Percentiles rank a stretch among this genome's conserved stretches.
phyloP scores from a whole-genome alignment of 1,140 invertebrate species.

The Drosophila pallidifrons region DNA sequence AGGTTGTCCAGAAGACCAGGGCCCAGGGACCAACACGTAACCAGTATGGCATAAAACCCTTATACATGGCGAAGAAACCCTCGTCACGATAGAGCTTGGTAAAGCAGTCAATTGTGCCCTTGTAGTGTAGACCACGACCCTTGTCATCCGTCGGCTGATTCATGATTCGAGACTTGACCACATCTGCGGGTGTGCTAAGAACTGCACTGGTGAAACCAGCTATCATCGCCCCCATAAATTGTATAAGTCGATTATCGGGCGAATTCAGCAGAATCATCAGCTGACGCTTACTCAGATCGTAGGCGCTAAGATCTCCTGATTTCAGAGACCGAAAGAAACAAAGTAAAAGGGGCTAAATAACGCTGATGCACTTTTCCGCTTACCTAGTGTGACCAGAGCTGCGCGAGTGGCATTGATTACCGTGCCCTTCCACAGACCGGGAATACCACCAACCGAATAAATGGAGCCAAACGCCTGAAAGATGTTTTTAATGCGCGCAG shows the following conservation, averaged over 20 bases:
- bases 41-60: conserved; percentile 52
- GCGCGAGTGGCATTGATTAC: conserved; percentile 39
- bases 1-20: conserved; percentile 44
- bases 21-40: conserved; percentile 47
- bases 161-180: conserved; percentile 53
- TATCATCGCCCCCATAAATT: conserved; percentile 45
- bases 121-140: conserved; percentile 44
- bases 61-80: conserved; percentile 47
- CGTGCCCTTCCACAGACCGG: conserved; percentile 42
- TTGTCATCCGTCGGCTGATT: conserved; percentile 40
- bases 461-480: conserved; percentile 30
- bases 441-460: conserved; percentile 33
- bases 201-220: conserved; percentile 38
- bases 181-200: conserved; percentile 51
- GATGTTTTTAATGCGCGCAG: conserved; percentile 22
- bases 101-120: conserved; percentile 43
- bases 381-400: conserved; percentile 44
- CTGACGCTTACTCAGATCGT: conserved; percentile 48
- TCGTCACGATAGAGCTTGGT: conserved; percentile 34
- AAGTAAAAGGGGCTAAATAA: background rate
- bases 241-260: conserved; percentile 35
- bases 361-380: background rate
- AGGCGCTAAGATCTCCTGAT: conserved; percentile 41
- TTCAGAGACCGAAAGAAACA: no score
- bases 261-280: conserved; percentile 17